phyloP scores from a whole-genome alignment of 2,113 vertebrate species.

The Eira barbara region DNA sequence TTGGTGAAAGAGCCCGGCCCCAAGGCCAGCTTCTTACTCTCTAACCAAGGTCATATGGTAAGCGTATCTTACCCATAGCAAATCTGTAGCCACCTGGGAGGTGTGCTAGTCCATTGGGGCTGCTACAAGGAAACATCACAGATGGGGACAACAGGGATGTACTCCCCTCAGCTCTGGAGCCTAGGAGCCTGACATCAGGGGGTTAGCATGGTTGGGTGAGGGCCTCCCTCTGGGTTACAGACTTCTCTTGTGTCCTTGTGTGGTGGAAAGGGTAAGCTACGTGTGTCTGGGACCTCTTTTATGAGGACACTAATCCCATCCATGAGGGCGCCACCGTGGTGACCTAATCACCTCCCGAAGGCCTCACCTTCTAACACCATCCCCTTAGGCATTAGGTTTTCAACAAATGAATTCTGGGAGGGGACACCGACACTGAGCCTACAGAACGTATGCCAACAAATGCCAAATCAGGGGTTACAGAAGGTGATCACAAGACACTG shows the following conservation, averaged over 20 bases:
- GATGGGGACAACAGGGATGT: neutral
- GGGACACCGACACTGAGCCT: neutral
- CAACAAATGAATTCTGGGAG: neutral
- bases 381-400: neutral
- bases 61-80: neutral
- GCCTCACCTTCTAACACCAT: neutral
- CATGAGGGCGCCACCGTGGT: neutral
- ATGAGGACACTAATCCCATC: neutral
- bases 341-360: neutral
- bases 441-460: fast-evolving
- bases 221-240: neutral
- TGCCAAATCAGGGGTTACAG: neutral
- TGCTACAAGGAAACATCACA: neutral
- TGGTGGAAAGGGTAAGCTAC: neutral
- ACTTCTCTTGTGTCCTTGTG: neutral
- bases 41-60: neutral
- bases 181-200: neutral
- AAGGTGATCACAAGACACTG: neutral
- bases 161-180: neutral
- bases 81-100: neutral
- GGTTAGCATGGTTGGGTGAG: fast-evolving
- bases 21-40: neutral
- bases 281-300: neutral
- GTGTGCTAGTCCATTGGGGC: neutral
- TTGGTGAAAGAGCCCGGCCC: too few species aligned